Percentiles rank a stretch among this genome's conserved stretches.
phyloP scores from a whole-genome alignment of 2,888 invertebrate genomes.

The Papilio protenor region DNA sequence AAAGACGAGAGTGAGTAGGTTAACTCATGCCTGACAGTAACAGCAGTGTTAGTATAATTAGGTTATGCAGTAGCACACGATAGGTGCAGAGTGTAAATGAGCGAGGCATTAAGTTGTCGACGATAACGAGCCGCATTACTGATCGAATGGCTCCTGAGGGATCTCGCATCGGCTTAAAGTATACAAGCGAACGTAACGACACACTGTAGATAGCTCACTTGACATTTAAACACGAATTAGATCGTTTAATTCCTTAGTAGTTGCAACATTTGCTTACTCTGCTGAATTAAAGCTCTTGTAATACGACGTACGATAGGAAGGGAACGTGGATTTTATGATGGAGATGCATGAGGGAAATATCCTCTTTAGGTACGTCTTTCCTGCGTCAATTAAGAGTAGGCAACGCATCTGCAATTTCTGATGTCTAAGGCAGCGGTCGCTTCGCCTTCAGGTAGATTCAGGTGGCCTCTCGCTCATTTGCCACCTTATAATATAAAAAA shows the following conservation, averaged over 20 bases:
- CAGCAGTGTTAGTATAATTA: slow-evolving; percentile 14
- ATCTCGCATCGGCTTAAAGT: slow-evolving; percentile 42
- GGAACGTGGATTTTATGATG: no score
- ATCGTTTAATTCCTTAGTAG: slow-evolving; percentile 19
- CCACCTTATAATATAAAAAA: no score
- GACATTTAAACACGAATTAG: slow-evolving; percentile 7
- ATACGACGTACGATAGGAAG: no score
- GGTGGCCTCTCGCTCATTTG: no score
- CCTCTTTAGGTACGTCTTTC: no score
- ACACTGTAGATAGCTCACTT: slow-evolving; percentile 16
- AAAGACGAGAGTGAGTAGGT: no score
- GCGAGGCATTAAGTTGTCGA: slow-evolving; percentile 42
- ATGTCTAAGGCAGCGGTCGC: no score
- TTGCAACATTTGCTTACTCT: not conserved
- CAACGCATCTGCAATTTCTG: no score
- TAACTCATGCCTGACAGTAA: not conserved
- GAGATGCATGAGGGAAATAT: no score
- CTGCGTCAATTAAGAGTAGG: no score
- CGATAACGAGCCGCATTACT: slow-evolving; percentile 46
- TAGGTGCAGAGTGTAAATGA: slow-evolving; percentile 33
- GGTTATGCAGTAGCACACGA: slow-evolving; percentile 30
- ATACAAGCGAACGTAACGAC: slow-evolving; percentile 23
- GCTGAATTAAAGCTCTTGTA: not conserved
- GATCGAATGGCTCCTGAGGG: slow-evolving; percentile 53
- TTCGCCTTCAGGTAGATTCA: no score